Evolutionary conservation across 2,888 invertebrate genomes (phyloP).

Genomic region (Embidobia sp.): DNA sequence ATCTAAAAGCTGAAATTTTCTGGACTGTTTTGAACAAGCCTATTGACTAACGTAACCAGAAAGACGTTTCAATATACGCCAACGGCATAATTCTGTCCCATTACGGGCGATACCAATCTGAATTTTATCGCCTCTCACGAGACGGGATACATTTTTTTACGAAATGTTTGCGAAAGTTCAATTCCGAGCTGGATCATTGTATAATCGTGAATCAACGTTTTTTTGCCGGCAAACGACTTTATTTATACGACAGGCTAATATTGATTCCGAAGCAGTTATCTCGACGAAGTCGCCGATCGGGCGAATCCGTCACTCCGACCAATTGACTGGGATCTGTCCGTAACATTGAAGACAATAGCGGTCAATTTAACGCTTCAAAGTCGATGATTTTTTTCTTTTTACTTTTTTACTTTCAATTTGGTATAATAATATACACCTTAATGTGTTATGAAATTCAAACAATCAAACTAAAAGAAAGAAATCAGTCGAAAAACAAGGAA

Average conservation of each 20-base stretch:
- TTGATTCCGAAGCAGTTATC: conserved; percentile 43
- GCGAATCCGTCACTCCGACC: conserved; percentile 73
- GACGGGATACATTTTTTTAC: too few relatives aligned
- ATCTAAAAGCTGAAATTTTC: too few relatives aligned
- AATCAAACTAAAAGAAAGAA: too few relatives aligned
- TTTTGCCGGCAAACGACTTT: conserved; percentile 23
- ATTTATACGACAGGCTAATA: conserved; percentile 35
- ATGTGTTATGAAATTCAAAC: too few relatives aligned
- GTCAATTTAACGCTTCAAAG: conserved; percentile 75
- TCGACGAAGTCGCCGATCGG: conserved; percentile 38
- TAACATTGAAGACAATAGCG: conserved; percentile 80
- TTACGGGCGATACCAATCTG: too few relatives aligned
- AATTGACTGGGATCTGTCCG: conserved; percentile 80
- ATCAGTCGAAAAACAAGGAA: too few relatives aligned
- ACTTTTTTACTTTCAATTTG: conserved; percentile 32
- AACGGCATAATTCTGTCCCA: too few relatives aligned
- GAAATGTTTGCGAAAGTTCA: conserved; percentile 10
- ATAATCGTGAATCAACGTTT: conserved; percentile 17
- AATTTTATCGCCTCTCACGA: too few relatives aligned
- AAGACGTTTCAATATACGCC: too few relatives aligned
- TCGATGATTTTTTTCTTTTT: conserved; percentile 33
- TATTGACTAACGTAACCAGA: too few relatives aligned
- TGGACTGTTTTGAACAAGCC: too few relatives aligned
- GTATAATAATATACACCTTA: too few relatives aligned
- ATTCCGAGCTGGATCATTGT: conserved; percentile 1